Base-by-base conservation (phyloP, 2,888 invertebrate genomes). In the Oligia strigilis region DNA sequence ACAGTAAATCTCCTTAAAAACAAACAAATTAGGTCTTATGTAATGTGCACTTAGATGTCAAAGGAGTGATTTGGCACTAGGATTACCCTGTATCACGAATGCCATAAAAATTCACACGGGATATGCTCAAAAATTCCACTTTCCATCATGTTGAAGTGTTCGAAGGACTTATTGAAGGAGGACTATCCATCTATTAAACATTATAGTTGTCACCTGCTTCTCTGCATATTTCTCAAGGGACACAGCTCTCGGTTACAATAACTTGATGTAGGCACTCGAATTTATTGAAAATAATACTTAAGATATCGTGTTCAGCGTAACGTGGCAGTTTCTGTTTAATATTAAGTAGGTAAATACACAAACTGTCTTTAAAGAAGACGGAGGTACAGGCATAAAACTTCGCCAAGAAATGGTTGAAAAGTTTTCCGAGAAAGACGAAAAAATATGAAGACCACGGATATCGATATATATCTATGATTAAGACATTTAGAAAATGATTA, bases 201-300 rank as follows among this genome's bases (percentile, higher is more conserved):
- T 64, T 60, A 52, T 36, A 64, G 62, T 69, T 76, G 76, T 13
- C 76, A 81, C 64, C 85, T 81, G 81, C 69, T 60, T 49, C 36
- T 72, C 43, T 77, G 49, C 66, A 77, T 84, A 84, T 84, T 83
- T 84, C 85, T 85, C 83, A 52, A 74, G 82, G 82, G 83, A 82
- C 17, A 6, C 58, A 19, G 46, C 49, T 75, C 75, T 72, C 49
- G 43, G 43, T 64, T 76, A 29, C 85, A 52, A 66, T 75, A 84
- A 67, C 75, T 81, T 84, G 40, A 71, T 13, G 49, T 23, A 23
- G 17, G 17, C 64, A 62, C 72, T 74, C 19, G 65, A 71, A 36
- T 55, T 55, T 29, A 82, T 72, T 82, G 67, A 86, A 81, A 78
- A 78, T 67, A 86, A 67, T 11, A 46, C 40, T 5, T 78, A 36